A percentile compares a stretch with the other conserved stretches of the same genome.
These are phyloP conservation scores for Sterrhoptilus dennistouni DNA, from an alignment of 2,113 vertebrate genomes.

Conservation along the genomic window DNA sequence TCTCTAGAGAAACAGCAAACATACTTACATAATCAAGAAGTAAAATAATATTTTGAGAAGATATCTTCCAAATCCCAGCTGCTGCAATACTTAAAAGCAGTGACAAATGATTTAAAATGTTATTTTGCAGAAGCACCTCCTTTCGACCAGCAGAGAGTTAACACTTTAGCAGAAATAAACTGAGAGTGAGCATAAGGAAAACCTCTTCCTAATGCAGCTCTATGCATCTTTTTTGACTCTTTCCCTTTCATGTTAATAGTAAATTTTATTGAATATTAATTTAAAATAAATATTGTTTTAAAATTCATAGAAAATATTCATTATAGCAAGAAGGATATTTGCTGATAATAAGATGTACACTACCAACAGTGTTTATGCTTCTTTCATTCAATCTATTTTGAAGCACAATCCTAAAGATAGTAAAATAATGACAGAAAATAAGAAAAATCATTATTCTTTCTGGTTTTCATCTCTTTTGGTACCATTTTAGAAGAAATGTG, in stretches of 20 bases:
- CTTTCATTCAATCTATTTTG: not conserved
- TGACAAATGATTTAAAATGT: not conserved
- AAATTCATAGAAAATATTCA: not conserved
- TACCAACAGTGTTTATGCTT: not conserved
- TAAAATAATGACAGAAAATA: not conserved
- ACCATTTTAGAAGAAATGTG: not conserved
- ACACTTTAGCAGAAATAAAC: not conserved
- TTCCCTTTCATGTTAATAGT: not conserved
- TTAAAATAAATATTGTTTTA: not conserved
- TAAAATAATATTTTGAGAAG: not conserved
- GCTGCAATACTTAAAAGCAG: not conserved
- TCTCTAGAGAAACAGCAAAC: not conserved
- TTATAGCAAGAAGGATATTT: not conserved
- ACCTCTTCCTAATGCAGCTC: not conserved
- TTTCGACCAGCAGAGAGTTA: not conserved
- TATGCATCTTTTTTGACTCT: conserved; percentile 23
- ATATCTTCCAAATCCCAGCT: not conserved
- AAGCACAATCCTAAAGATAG: not conserved
- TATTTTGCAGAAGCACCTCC: not conserved
- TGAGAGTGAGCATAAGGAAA: not conserved
- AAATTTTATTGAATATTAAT: not conserved
- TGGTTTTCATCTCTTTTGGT: not conserved
- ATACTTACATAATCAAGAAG: not conserved
- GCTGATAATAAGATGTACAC: not conserved
- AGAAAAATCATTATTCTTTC: not conserved